Conservation (phyloP, 2,888 invertebrate species). For the Cephus spinipes region DNA sequence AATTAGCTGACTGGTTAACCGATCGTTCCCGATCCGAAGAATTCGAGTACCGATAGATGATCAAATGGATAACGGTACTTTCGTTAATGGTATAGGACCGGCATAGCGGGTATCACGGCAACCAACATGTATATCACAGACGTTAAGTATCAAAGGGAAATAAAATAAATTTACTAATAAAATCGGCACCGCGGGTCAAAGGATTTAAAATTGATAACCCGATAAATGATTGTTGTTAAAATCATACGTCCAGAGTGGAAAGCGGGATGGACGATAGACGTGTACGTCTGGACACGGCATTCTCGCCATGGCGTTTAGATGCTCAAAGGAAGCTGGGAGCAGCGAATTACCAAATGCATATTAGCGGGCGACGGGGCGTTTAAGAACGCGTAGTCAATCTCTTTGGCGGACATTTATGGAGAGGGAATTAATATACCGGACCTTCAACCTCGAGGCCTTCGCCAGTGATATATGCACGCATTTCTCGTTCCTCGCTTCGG, state of each 20-base stretch:
- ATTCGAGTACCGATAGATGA: background rate
- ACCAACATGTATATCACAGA: background rate
- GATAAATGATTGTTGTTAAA: background rate
- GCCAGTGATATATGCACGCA: constrained; percentile 60
- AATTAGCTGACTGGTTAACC: background rate
- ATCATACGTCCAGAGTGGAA: background rate
- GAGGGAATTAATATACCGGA: constrained; percentile 66
- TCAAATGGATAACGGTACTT: background rate
- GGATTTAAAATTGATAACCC: background rate
- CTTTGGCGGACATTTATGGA: constrained; percentile 64
- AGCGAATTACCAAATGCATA: constrained; percentile 63
- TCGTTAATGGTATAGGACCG: background rate
- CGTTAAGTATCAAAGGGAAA: background rate
- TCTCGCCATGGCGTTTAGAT: background rate
- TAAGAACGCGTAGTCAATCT: constrained; percentile 66
- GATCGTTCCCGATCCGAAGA: background rate
- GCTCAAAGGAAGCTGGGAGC: constrained; percentile 9
- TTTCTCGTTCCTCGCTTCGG: constrained; percentile 7
- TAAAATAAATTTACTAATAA: background rate
- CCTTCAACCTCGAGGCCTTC: constrained; percentile 59
- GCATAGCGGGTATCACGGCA: background rate
- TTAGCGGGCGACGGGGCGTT: constrained; percentile 63
- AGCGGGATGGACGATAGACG: background rate
- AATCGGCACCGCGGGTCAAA: background rate
- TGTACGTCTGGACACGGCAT: background rate